Evolutionary conservation across 2,888 invertebrate genomes (phyloP).

Genomic region (Dolichopus griseipennis): DNA sequence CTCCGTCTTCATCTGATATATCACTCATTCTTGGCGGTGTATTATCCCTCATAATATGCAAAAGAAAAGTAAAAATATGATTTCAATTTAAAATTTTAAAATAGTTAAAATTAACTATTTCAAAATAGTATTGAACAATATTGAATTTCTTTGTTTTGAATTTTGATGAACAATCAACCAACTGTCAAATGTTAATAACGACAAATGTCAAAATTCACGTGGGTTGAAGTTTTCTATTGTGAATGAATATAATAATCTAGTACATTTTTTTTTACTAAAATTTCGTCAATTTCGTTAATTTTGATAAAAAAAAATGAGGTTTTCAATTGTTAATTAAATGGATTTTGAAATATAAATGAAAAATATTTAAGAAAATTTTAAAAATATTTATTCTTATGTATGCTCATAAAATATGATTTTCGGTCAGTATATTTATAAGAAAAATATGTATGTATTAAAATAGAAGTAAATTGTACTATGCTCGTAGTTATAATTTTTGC

Average conservation of each 20-base stretch:
- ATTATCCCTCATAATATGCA: slow-evolving; percentile 34
- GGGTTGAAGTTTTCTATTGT: background rate
- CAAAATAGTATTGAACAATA: background rate
- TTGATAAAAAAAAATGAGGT: too few relatives aligned
- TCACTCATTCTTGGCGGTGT: slow-evolving; percentile 38
- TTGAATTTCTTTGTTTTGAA: background rate
- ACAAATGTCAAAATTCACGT: background rate
- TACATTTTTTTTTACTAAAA: background rate
- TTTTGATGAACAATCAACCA: background rate
- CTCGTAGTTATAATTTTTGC: too few relatives aligned
- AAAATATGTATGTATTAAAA: too few relatives aligned
- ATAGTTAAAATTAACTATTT: background rate
- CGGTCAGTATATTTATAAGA: too few relatives aligned
- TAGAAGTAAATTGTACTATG: too few relatives aligned
- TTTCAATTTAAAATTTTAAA: background rate
- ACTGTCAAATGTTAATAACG: background rate
- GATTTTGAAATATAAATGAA: too few relatives aligned
- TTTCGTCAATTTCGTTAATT: too few relatives aligned
- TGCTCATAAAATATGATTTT: too few relatives aligned
- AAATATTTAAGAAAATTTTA: too few relatives aligned
- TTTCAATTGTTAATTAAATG: too few relatives aligned
- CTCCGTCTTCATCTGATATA: slow-evolving; percentile 28
- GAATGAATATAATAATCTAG: background rate
- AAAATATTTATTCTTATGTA: too few relatives aligned
- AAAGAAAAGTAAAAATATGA: background rate